Evolutionary conservation across 2,888 invertebrate species (phyloP).

Genomic region (Diaprepes abbreviatus): DNA sequence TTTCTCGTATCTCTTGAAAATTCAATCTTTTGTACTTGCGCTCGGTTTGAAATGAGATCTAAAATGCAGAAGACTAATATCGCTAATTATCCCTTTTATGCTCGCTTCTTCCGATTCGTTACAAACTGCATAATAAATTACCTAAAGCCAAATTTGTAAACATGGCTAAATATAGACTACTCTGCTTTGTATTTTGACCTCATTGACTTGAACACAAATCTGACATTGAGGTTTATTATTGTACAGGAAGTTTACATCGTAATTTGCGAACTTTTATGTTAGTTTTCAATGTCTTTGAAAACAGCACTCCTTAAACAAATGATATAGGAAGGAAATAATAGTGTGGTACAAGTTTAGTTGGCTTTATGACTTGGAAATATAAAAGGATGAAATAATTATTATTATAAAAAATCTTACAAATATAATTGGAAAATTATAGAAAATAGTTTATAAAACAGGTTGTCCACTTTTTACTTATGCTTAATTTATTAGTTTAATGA

Average conservation of each 20-base stretch:
- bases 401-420: too few relatives aligned
- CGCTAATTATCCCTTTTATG: too few relatives aligned
- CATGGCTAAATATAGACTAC: constrained; percentile 10
- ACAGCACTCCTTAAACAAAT: background rate
- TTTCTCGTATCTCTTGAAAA: too few relatives aligned
- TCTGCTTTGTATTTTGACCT: constrained; percentile 8
- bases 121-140: background rate
- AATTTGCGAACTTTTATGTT: background rate
- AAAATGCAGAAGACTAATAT: background rate
- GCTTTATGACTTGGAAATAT: too few relatives aligned
- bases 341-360: too few relatives aligned
- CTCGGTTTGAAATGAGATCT: too few relatives aligned
- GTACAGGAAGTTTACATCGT: constrained; percentile 3
- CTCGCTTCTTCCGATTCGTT: background rate
- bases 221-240: constrained; percentile 17
- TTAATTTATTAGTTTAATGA: too few relatives aligned
- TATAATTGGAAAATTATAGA: too few relatives aligned
- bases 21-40: too few relatives aligned
- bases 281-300: background rate
- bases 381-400: too few relatives aligned
- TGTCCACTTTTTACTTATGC: too few relatives aligned
- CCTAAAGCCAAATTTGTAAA: constrained; percentile 6
- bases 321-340: background rate
- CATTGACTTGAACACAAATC: constrained; percentile 6
- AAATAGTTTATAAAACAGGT: too few relatives aligned